Evolutionary conservation across 2,888 invertebrate genomes (phyloP).

Genomic region (Andrena flavipes): DNA sequence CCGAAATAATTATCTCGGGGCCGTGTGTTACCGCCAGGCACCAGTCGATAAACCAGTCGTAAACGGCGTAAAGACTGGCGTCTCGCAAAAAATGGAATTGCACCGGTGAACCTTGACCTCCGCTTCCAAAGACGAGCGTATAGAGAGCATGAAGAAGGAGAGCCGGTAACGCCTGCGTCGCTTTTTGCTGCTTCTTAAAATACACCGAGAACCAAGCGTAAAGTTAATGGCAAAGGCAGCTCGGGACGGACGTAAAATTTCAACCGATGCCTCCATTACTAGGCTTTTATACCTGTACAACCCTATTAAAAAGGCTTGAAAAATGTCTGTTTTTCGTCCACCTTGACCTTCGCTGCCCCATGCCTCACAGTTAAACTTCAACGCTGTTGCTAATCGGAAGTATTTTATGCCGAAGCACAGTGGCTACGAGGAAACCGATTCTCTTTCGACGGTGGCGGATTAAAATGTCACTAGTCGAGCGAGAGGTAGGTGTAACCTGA

Average conservation of each 20-base stretch:
- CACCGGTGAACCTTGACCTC: constrained; percentile 58
- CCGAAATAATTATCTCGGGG: constrained; percentile 32
- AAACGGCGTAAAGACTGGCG: constrained; percentile 1
- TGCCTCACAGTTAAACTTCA: neutral
- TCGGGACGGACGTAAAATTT: constrained; percentile 4
- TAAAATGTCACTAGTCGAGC: neutral
- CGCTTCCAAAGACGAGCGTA: neutral
- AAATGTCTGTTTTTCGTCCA: neutral
- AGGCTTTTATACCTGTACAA: neutral
- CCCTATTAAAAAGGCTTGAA: neutral
- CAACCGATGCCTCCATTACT: neutral
- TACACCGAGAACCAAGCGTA: constrained; percentile 22
- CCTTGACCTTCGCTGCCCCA: neutral
- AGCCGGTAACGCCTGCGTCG: neutral
- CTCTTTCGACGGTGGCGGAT: neutral
- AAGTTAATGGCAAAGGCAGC: constrained; percentile 18
- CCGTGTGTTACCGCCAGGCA: neutral
- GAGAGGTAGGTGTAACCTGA: neutral
- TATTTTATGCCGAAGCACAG: neutral
- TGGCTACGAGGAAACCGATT: no score
- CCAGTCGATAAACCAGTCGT: constrained; percentile 41
- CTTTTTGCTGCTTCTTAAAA: constrained; percentile 45
- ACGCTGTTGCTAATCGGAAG: neutral
- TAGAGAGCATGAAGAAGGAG: constrained; percentile 5
- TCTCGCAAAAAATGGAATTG: constrained; percentile 32